Evolutionary conservation across 2,888 invertebrate genomes (phyloP).

Genomic region (Iselma pallidipennis): DNA sequence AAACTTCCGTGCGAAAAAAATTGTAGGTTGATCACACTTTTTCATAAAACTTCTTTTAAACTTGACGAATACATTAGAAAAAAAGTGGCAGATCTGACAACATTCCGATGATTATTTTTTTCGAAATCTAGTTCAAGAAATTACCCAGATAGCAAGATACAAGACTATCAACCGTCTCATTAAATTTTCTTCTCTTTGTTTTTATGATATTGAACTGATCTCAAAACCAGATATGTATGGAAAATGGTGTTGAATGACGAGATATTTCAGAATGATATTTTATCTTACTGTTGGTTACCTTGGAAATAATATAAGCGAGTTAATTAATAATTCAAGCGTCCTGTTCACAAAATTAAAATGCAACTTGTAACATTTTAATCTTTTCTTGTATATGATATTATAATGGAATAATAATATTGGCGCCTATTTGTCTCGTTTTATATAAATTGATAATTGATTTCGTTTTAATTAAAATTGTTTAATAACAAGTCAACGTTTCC

Average conservation of each 20-base stretch:
- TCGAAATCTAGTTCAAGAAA: neutral
- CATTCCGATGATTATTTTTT: neutral
- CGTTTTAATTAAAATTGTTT: neutral
- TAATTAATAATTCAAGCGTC: neutral
- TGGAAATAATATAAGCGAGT: neutral
- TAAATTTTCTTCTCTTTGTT: neutral
- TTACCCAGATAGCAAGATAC: neutral
- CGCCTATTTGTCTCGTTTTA: neutral
- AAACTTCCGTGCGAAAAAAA: neutral
- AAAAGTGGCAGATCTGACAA: neutral
- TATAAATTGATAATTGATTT: neutral
- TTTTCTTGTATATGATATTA: neutral
- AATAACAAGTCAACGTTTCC: neutral
- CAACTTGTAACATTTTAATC: neutral
- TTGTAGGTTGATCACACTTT: neutral
- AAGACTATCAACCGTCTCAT: neutral
- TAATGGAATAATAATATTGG: neutral
- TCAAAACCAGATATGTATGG: neutral
- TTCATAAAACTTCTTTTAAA: neutral
- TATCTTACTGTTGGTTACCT: constrained; percentile 1
- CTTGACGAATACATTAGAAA: neutral
- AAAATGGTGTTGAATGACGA: neutral
- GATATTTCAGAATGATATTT: neutral
- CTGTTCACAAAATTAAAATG: neutral
- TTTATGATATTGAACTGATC: neutral